These are phyloP conservation scores for Apostichopus japonicus DNA, from an alignment of 35 echinoderm and acorn worm species.

Conservation along the genomic window DNA sequence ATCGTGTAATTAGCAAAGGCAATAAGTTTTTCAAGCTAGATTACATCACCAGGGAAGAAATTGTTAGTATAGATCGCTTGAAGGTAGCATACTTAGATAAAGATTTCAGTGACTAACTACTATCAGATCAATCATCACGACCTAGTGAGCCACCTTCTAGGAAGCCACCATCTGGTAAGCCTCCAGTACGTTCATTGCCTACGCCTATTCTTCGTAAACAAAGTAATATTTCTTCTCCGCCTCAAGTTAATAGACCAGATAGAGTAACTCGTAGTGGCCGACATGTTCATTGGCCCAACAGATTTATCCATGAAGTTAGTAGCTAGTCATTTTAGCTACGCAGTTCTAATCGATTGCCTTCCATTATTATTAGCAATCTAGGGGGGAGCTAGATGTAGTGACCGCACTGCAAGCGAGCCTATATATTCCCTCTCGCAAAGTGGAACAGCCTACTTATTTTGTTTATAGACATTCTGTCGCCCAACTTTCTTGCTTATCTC, in stretches of 20 bases:
- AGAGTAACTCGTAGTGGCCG: constrained; percentile 7
- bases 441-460: no score
- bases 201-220: not conserved
- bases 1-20: not conserved
- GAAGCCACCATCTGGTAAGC: not conserved
- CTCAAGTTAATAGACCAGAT: not conserved
- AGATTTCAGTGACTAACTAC: not conserved
- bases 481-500: no score
- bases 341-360: no score
- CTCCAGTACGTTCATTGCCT: not conserved
- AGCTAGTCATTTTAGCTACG: not conserved
- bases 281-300: constrained; percentile 8
- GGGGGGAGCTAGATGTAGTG: no score
- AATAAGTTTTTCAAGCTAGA: not conserved
- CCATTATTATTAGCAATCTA: no score
- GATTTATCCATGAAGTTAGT: not conserved
- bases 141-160: not conserved
- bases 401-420: no score
- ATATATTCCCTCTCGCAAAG: no score
- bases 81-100: not conserved
- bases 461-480: no score
- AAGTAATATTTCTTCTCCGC: not conserved
- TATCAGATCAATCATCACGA: no score
- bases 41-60: not conserved
- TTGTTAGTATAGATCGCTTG: constrained; percentile 1